Conservation (phyloP, 2,113 vertebrate genomes). For the Phainopepla nitens region DNA sequence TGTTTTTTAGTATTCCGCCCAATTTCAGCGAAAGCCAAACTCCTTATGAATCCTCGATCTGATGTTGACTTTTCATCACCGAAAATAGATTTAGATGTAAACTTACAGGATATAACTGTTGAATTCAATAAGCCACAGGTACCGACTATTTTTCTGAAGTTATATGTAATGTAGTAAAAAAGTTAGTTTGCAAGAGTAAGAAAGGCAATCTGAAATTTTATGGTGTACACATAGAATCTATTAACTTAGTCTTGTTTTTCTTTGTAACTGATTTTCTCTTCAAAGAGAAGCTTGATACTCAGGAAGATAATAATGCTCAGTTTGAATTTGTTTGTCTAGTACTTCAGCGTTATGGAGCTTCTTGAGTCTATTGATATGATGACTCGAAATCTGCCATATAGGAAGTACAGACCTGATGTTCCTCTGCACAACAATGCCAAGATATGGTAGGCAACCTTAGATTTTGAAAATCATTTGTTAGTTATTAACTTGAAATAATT, state of each 20-base stretch:
- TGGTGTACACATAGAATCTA: accelerated
- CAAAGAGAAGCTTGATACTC: background rate
- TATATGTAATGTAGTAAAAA: background rate
- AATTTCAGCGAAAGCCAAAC: slow-evolving; percentile 90
- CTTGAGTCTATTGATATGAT: slow-evolving; percentile 96
- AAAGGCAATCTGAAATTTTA: background rate
- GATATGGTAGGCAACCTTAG: slow-evolving; percentile 77
- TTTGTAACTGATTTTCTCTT: background rate
- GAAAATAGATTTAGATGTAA: slow-evolving; percentile 89
- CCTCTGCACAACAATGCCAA: slow-evolving; percentile 77
- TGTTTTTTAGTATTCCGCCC: slow-evolving; percentile 88
- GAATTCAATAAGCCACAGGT: slow-evolving; percentile 95
- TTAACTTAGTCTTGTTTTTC: background rate
- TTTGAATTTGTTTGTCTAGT: slow-evolving; percentile 70
- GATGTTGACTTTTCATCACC: slow-evolving; percentile 92
- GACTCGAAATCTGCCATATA: slow-evolving; percentile 93
- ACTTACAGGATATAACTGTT: slow-evolving; percentile 87
- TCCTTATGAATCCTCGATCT: slow-evolving; percentile 94
- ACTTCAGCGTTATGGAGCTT: slow-evolving; percentile 95
- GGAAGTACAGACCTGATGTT: slow-evolving; percentile 87
- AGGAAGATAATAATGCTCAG: background rate
- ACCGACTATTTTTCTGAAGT: background rate
- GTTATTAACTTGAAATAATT: background rate
- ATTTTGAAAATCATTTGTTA: background rate
- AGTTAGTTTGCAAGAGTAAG: background rate